These are phyloP conservation scores for Pycnonotus jocosus DNA, from an alignment of 2,113 vertebrate species.

Conservation along the genomic window DNA sequence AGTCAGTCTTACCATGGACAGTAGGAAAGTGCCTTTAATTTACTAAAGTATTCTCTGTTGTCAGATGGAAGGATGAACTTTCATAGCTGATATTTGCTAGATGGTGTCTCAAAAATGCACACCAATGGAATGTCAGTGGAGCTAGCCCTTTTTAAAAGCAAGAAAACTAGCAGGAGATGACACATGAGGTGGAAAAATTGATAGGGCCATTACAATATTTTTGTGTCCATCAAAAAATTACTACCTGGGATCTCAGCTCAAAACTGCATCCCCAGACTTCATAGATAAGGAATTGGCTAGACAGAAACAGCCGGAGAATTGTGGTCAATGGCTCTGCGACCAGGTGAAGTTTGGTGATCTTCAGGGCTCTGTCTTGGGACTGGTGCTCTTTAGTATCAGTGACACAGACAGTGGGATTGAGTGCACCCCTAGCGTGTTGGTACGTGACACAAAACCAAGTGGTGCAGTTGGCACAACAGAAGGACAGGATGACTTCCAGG, in stretches of 20 bases:
- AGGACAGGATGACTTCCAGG: not conserved
- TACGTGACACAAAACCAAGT: not conserved
- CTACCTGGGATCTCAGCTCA: not conserved
- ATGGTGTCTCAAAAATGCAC: not conserved
- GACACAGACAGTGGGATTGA: not conserved
- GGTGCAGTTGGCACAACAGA: not conserved
- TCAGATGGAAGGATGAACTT: not conserved
- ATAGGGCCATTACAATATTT: not conserved
- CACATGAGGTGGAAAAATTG: not conserved
- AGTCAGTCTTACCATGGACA: not conserved
- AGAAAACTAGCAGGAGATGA: not conserved
- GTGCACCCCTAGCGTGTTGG: not conserved
- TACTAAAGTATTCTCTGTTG: not conserved
- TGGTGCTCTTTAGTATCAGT: not conserved
- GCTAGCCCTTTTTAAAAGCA: not conserved
- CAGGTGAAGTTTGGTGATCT: not conserved
- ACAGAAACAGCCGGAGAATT: not conserved
- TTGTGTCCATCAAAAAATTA: not conserved
- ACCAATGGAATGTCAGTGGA: not conserved
- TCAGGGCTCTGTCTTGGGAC: not conserved
- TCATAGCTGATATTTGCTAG: not conserved
- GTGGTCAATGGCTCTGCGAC: not conserved
- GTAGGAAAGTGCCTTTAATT: not conserved
- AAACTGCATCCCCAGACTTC: not conserved
- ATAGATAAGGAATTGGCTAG: not conserved